phyloP scores from a whole-genome alignment of 2,888 invertebrate genomes.

The Melangyna quadrimaculata region DNA sequence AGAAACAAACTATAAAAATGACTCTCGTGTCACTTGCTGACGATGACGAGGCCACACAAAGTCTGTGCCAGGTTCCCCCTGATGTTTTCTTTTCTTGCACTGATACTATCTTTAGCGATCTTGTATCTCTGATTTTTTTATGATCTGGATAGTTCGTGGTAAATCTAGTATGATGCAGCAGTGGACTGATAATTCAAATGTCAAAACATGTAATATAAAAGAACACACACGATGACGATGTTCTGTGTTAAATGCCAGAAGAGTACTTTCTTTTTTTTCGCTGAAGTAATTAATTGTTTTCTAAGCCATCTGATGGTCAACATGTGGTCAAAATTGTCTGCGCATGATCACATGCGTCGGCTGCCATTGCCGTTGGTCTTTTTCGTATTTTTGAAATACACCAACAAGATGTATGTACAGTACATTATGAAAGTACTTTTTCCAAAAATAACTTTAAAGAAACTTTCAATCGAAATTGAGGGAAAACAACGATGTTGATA shows the following conservation, averaged over 20 bases:
- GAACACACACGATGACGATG: constrained; percentile 39
- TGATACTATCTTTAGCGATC: constrained; percentile 48
- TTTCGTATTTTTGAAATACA: background rate
- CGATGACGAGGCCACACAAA: constrained; percentile 43
- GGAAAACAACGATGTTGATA: constrained; percentile 2
- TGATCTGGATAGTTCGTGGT: constrained; percentile 14
- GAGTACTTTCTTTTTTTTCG: background rate
- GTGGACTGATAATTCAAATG: constrained; percentile 16
- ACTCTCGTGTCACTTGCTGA: constrained; percentile 26
- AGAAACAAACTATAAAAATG: constrained; percentile 4
- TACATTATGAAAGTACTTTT: background rate
- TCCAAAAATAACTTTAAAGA: constrained; percentile 37
- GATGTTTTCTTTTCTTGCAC: background rate
- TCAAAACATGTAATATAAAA: constrained; percentile 14
- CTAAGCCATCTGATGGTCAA: constrained; percentile 35
- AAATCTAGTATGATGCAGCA: constrained; percentile 28
- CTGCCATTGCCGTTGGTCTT: constrained; percentile 43
- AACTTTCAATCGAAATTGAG: constrained; percentile 37
- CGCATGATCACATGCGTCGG: background rate
- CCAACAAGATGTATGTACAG: background rate
- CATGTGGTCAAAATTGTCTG: constrained; percentile 17
- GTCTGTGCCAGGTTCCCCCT: background rate
- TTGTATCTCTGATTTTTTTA: constrained; percentile 31
- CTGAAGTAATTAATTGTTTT: constrained; percentile 10
- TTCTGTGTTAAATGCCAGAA: constrained; percentile 34